phyloP scores from a whole-genome alignment of 2,888 invertebrate genomes.

The Gastracanthus pulcherrimus region DNA sequence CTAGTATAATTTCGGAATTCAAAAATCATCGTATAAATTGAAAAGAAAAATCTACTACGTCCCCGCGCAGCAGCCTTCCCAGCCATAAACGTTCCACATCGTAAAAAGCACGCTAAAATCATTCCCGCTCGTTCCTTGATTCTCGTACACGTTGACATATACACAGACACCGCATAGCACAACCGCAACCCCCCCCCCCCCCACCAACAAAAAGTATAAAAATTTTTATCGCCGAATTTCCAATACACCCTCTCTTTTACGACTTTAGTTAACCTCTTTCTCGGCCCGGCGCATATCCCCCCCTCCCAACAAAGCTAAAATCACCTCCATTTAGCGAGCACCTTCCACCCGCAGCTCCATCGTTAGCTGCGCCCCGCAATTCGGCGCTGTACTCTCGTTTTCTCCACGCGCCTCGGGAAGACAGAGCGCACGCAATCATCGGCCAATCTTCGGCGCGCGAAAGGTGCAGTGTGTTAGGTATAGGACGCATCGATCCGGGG shows the following conservation, averaged over 20 bases:
- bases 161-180: background rate
- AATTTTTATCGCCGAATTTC: background rate
- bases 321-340: no score
- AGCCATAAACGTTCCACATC: background rate
- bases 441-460: background rate
- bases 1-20: background rate
- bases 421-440: slow-evolving; percentile 3
- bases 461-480: no score
- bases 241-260: background rate
- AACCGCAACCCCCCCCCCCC: background rate
- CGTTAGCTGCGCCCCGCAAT: no score
- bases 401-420: background rate
- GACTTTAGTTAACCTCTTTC: background rate
- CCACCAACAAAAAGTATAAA: background rate
- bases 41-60: background rate
- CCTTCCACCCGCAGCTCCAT: no score
- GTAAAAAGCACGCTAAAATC: background rate
- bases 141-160: background rate
- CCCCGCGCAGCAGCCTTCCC: background rate
- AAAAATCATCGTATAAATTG: background rate
- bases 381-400: background rate
- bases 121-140: background rate
- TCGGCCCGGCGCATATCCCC: no score
- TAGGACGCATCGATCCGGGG: no score
- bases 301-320: no score